Evolutionary conservation across 2,113 vertebrate species (phyloP).

Genomic region (Rhodinocichla rosea): DNA sequence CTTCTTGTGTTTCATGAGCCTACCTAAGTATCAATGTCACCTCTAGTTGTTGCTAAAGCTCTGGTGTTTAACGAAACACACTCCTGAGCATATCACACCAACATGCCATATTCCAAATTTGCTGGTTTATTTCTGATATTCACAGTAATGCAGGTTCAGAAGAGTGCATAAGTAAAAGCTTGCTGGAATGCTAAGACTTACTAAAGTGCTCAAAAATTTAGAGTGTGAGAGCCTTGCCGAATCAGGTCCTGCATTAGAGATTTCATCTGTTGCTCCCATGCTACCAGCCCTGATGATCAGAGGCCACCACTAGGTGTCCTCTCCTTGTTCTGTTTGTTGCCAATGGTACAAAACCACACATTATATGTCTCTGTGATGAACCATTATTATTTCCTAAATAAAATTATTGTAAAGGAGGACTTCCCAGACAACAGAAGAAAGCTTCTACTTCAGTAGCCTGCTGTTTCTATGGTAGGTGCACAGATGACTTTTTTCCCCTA

Average conservation of each 20-base stretch:
- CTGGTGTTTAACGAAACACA: background rate
- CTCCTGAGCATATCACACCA: background rate
- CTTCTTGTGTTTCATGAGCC: background rate
- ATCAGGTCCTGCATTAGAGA: background rate
- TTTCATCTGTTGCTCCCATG: background rate
- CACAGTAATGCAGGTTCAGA: background rate
- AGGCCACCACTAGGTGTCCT: slow-evolving; percentile 65
- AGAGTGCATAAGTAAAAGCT: background rate
- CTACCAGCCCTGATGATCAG: background rate
- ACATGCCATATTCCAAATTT: background rate
- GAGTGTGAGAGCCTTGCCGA: background rate
- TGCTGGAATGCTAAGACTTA: background rate
- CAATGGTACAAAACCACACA: background rate
- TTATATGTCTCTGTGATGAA: background rate
- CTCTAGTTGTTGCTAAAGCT: background rate
- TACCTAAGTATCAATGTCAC: rapidly evolving
- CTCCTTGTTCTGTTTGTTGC: background rate
- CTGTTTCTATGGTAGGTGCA: background rate
- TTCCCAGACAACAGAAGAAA: background rate
- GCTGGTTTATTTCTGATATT: background rate
- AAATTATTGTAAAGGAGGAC: background rate
- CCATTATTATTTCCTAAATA: background rate
- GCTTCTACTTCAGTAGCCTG: background rate
- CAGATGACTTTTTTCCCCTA: background rate
- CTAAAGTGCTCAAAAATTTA: background rate